Evolutionary conservation across 1,140 invertebrate species (phyloP), one percentile per base, ranked within the genome.

Genomic region (Cardiocondyla obscurior): DNA sequence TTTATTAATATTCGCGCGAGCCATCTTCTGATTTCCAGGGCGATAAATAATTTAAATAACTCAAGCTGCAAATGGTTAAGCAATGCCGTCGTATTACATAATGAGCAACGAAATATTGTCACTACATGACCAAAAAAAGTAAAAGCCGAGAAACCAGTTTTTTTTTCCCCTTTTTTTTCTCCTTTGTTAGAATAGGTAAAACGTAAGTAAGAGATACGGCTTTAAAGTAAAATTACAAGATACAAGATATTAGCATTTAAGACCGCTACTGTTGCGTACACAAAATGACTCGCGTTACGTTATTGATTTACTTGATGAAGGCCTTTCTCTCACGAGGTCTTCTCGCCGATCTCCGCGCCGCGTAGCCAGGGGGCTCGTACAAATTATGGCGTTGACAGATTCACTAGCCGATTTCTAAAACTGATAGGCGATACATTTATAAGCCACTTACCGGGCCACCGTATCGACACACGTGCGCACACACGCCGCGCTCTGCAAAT

Each of bases 331-430:
- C 33, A 4, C 25, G 19, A 51, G 16, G 53, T 36, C 30, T 10
- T 12, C n/a, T n/a, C n/a, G n/a, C n/a, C 42, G 60, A 86, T 85
- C 70, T 46, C 42, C 30, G 7, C 10, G 0, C 28, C 39, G 77
- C 19, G 51, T 1, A 46, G 39, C 25, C 10, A 28, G 39, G 1
- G 1, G n/a, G 36, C 42, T 25, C 25, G 76, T 86, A 89, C 84
- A 85, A 89, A 91, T 90, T 90, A 85, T 62, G 53, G 33, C 65
- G 84, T 85, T 70, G 82, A 88, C 84, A 85, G 84, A 84, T 85
- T 84, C 82, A 62, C 67, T n/a, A 69, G 42, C 10, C 67, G 73
- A 86, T 87, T 81, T 81, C 69, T 81, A 81, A 86, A 81, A 55
- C 22, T 82, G 85, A 87, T 90, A 84, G 64, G 8, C 81, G 82